Percentiles rank a stretch among this genome's conserved stretches.
Evolutionary conservation across 2,888 invertebrate species (phyloP).

Genomic region (Polymixis flavicincta): DNA sequence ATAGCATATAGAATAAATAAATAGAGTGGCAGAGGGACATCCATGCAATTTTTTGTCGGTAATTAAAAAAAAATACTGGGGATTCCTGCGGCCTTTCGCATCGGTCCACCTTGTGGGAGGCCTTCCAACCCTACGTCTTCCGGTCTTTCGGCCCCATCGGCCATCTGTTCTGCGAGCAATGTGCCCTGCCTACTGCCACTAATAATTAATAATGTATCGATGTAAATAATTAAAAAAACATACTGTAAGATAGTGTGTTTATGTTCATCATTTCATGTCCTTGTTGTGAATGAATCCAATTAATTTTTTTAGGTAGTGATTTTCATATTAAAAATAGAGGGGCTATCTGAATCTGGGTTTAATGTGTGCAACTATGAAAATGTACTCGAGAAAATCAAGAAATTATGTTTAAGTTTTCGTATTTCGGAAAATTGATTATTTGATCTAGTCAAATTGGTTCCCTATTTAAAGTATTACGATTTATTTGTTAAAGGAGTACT

Average conservation of each 20-base stretch:
- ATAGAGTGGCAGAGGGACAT: too few relatives aligned
- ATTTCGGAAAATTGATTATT: constrained; percentile 14
- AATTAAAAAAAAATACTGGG: too few relatives aligned
- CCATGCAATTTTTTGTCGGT: too few relatives aligned
- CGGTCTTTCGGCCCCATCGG: too few relatives aligned
- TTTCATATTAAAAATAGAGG: background rate
- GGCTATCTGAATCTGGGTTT: background rate
- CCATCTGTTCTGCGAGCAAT: too few relatives aligned
- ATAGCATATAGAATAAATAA: constrained; percentile 3
- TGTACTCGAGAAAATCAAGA: background rate
- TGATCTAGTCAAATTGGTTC: constrained; percentile 61
- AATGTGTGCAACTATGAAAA: background rate
- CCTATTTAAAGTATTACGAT: constrained; percentile 46
- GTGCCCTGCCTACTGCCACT: too few relatives aligned
- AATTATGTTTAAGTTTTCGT: constrained; percentile 15
- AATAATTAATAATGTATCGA: too few relatives aligned
- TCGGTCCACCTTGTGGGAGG: too few relatives aligned
- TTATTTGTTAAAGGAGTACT: constrained; percentile 8
- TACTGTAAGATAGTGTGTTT: constrained; percentile 2
- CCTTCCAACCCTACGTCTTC: too few relatives aligned
- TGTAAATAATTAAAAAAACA: too few relatives aligned
- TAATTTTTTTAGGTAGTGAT: background rate
- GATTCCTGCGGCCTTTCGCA: too few relatives aligned
- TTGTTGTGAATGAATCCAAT: background rate
- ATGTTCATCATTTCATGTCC: background rate